Percentiles rank a stretch among this genome's conserved stretches.
These are phyloP conservation scores for Andrena flavipes DNA, from an alignment of 2,888 invertebrate genomes.

Conservation along the genomic window DNA sequence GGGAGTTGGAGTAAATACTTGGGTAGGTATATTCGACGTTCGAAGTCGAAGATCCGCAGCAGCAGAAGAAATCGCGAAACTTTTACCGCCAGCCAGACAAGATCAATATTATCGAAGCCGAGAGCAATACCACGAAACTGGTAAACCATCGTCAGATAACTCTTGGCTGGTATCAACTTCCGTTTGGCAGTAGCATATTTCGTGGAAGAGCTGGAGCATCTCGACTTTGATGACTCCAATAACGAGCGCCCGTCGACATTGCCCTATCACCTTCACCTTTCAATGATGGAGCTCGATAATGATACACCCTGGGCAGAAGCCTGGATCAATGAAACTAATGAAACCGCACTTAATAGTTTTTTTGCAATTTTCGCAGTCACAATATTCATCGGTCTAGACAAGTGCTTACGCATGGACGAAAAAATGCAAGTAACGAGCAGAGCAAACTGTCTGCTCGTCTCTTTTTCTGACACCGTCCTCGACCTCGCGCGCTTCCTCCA, in stretches of 20 bases:
- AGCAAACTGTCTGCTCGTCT: neutral
- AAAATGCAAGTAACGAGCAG: neutral
- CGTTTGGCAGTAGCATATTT: slow-evolving; percentile 40
- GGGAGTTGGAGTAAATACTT: slow-evolving; percentile 3
- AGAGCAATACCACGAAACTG: slow-evolving; percentile 16
- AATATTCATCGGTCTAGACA: neutral
- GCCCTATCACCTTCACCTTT: neutral
- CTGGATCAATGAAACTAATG: neutral
- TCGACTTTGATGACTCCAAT: slow-evolving; percentile 2
- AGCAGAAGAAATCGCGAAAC: slow-evolving; percentile 33
- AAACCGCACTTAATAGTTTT: neutral
- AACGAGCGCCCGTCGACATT: slow-evolving; percentile 3
- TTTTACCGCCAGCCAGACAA: slow-evolving; percentile 51
- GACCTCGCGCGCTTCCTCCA: neutral
- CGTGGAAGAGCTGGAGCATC: neutral
- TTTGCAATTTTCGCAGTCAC: neutral
- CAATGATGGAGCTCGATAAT: neutral
- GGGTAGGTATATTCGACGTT: slow-evolving; percentile 21
- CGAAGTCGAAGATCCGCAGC: neutral
- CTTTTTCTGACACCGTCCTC: neutral
- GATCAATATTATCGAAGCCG: slow-evolving; percentile 60
- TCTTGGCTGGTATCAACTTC: slow-evolving; percentile 48
- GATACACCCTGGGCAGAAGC: neutral
- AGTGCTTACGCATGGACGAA: neutral
- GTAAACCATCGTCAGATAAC: slow-evolving; percentile 36